These are phyloP conservation scores for Pterophyllum scalare DNA, from an alignment of 2,113 vertebrate species.

Conservation along the genomic window DNA sequence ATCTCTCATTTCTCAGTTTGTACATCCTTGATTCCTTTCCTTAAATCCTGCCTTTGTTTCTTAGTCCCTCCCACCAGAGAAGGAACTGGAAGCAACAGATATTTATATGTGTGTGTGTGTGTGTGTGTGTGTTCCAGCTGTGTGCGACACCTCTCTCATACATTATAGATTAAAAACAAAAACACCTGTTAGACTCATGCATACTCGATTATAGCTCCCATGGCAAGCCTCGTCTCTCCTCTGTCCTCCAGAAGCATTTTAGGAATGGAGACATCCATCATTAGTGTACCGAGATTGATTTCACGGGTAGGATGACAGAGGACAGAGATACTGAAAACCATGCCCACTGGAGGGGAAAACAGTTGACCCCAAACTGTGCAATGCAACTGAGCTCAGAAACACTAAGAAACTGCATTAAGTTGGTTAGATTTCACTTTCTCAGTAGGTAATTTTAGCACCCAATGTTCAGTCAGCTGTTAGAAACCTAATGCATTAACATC, in stretches of 20 bases:
- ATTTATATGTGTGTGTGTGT: no score
- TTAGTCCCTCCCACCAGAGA: neutral
- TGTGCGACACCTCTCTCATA: rapidly evolving
- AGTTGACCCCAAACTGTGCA: neutral
- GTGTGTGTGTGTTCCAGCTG: neutral
- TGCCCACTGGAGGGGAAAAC: neutral
- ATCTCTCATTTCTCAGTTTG: neutral
- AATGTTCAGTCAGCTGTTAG: rapidly evolving
- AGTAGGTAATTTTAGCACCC: neutral
- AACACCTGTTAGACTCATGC: neutral
- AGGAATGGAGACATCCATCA: neutral
- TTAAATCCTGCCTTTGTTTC: neutral
- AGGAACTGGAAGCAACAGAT: neutral
- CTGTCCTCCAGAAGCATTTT: neutral
- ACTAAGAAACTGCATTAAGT: neutral
- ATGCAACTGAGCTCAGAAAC: neutral
- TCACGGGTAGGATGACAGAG: neutral
- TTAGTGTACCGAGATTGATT: neutral
- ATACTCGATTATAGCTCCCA: neutral
- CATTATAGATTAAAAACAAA: neutral
- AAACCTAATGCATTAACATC: neutral
- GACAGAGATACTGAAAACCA: neutral
- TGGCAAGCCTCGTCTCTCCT: neutral
- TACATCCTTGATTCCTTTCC: rapidly evolving
- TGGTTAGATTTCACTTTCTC: rapidly evolving